Evolutionary conservation across 2,888 invertebrate species (phyloP).

Genomic region (Drosophila longiperda): DNA sequence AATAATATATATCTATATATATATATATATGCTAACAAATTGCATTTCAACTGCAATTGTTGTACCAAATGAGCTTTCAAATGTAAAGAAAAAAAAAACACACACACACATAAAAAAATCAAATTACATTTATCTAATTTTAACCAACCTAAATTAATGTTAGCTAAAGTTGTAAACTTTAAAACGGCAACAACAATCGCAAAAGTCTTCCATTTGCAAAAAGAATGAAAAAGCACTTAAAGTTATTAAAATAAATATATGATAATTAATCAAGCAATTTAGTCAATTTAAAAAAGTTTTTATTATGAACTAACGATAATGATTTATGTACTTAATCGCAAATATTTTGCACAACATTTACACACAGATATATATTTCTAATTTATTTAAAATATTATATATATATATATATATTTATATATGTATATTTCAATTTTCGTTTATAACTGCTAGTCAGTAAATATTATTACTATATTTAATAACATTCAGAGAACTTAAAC

Average conservation of each 20-base stretch:
- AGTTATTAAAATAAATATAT: conserved; percentile 29
- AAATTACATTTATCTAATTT: conserved; percentile 19
- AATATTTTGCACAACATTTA: conserved; percentile 49
- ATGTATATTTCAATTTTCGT: conserved; percentile 48
- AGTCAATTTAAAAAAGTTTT: conserved; percentile 68
- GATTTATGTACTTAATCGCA: conserved; percentile 68
- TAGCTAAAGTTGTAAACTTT: conserved; percentile 73
- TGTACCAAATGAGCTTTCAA: conserved; percentile 77
- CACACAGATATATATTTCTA: conserved; percentile 31
- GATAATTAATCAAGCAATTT: conserved; percentile 49
- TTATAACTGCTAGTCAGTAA: conserved; percentile 81
- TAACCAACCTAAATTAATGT: conserved; percentile 30
- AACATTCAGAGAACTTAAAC: conserved; percentile 53
- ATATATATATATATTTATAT: conserved; percentile 45
- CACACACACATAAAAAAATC: conserved; percentile 34
- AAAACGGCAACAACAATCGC: conserved; percentile 65
- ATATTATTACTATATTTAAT: conserved; percentile 49
- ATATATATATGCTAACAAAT: conserved; percentile 56
- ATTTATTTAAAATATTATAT: conserved; percentile 62
- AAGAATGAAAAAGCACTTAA: conserved; percentile 30
- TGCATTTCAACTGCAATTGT: conserved; percentile 77
- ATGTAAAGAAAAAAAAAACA: conserved; percentile 40
- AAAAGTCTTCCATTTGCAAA: conserved; percentile 79
- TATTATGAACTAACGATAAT: conserved; percentile 29
- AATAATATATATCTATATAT: conserved; percentile 1